Conservation (phyloP, 2,888 invertebrate genomes). For the Keiferia lycopersicella region DNA sequence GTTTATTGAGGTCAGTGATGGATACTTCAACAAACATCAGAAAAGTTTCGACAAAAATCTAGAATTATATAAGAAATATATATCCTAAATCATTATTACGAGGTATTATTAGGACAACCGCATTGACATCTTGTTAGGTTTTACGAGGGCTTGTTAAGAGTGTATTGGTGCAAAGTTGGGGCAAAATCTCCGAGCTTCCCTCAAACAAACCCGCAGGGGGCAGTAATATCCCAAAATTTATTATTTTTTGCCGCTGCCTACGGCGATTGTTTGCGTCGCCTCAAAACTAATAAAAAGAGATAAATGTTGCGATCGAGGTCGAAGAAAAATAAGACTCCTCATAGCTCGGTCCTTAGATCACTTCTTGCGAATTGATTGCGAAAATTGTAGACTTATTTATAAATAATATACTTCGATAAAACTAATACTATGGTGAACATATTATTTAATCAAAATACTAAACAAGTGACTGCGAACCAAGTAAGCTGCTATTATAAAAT, state of each 20-base stretch:
- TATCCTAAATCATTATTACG: slow-evolving; percentile 27
- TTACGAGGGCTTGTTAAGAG: slow-evolving; percentile 41
- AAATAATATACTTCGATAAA: too few species aligned
- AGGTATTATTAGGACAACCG: slow-evolving; percentile 1
- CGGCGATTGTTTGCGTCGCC: slow-evolving; percentile 20
- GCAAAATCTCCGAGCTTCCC: neutral
- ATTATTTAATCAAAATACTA: too few species aligned
- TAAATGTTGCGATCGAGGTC: slow-evolving; percentile 16
- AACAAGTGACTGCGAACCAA: too few species aligned
- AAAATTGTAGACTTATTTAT: too few species aligned
- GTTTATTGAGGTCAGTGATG: too few species aligned
- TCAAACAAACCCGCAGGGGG: slow-evolving; percentile 1
- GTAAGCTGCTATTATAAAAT: too few species aligned
- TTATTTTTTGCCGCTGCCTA: slow-evolving; percentile 19
- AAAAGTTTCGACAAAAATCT: too few species aligned
- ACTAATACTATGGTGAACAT: too few species aligned
- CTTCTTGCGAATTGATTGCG: too few species aligned
- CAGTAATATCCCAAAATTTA: slow-evolving; percentile 19
- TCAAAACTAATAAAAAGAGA: slow-evolving; percentile 21
- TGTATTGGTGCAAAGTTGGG: slow-evolving; percentile 28
- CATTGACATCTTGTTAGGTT: slow-evolving; percentile 48
- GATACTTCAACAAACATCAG: too few species aligned
- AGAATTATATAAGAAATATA: neutral
- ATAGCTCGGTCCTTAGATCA: neutral
- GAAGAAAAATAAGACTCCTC: neutral